Evolutionary conservation across 2,113 vertebrate genomes (phyloP).

Genomic region (Ornithorhynchus anatinus): DNA sequence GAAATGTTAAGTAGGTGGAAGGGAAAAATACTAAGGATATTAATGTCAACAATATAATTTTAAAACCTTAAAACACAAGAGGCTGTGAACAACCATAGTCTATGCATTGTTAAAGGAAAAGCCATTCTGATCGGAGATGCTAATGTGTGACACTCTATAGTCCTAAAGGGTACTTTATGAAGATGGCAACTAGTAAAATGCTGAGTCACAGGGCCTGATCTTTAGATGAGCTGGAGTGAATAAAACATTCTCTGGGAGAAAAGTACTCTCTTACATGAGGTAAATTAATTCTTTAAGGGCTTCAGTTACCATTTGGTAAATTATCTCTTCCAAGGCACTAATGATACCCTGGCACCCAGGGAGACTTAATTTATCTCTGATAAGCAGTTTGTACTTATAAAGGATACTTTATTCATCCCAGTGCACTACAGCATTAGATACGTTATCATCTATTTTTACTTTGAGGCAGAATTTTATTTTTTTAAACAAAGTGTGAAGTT

Average conservation of each 20-base stretch:
- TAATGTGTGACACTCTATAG: no score
- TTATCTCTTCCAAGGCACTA: no score
- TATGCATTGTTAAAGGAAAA: neutral
- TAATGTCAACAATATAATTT: conserved; percentile 13
- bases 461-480: neutral
- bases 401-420: neutral
- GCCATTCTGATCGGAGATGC: neutral
- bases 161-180: neutral
- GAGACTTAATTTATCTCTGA: neutral
- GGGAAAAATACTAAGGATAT: neutral
- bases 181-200: neutral
- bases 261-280: neutral
- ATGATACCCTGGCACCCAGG: neutral
- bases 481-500: no score
- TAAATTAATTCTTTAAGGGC: neutral
- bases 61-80: conserved; percentile 34
- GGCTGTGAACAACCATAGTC: neutral
- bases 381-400: neutral
- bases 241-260: neutral
- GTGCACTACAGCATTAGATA: neutral
- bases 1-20: conserved; percentile 11
- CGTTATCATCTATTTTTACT: neutral
- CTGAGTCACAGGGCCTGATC: neutral
- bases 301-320: neutral
- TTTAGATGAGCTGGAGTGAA: neutral